Base-by-base conservation (phyloP, 1,140 invertebrate genomes). In the Hyposmocoma kahamanoa region DNA sequence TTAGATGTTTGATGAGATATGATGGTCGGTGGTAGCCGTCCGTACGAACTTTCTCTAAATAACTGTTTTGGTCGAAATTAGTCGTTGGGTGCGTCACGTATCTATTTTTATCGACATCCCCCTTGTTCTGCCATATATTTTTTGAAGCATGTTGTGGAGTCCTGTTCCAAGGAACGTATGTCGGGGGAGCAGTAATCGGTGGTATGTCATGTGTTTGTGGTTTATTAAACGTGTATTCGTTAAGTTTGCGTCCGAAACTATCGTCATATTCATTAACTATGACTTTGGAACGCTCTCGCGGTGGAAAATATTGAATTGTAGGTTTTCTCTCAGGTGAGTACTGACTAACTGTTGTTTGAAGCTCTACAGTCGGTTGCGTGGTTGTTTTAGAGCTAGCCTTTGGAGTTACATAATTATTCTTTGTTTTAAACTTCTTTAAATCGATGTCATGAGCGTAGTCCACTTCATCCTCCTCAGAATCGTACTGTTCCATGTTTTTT, bases 281-380 rank as follows among this genome's bases (percentile, higher is more conserved):
- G 1, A 67, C 56, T 38, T 70, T 73, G 3, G 58, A 20, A 21
- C 38, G 45, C 65, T 21, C 53, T 62, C 20, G 47, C 1, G 80
- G 81, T 22, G 78, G 76, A 51, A 82, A 84, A 42, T 81, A 81
- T 47, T 82, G 76, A 13, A 82, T 34, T 8, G 78, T 77, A 3
- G 71, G 68, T 41, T 69, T 63, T 42, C 76, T 71, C 19, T 80
- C 72, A 0, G 72, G 63, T 13, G 48, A 28, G 42, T 57, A 63
- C n/a, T 28, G 11, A 28, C 6, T 6, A 11, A 6, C 24, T 21
- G 17, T 22, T 47, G 2, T 24, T 13, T 22, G 9, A 9, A 15
- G 20, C 32, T 26, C 21, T 9, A 21, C 17, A 26, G 44, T 46
- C 21, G 41, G 38, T 44, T 41, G 41, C 50, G 47, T 48, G 18